Percentiles rank a stretch among this genome's conserved stretches.
These are phyloP conservation scores for Rotaria socialis DNA, from an alignment of 2,888 invertebrate species.

Conservation along the genomic window DNA sequence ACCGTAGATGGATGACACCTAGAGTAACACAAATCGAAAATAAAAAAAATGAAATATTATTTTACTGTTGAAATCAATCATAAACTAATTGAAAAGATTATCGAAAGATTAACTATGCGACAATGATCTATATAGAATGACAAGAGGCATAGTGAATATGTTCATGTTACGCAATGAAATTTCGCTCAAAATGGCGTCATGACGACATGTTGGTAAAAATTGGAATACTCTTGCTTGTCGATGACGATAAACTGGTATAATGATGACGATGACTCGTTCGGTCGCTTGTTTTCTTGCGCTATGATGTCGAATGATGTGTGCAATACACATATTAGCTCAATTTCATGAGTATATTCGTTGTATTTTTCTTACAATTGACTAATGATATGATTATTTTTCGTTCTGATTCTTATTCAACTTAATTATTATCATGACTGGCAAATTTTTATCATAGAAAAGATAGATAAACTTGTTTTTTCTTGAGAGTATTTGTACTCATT, in stretches of 20 bases:
- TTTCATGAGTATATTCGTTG: not conserved
- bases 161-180: not conserved
- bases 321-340: not conserved
- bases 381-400: not conserved
- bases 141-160: not conserved
- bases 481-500: not conserved
- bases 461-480: not conserved
- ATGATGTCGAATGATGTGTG: not conserved
- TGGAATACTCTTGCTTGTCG: slow-evolving; percentile 12
- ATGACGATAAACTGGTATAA: slow-evolving; percentile 2
- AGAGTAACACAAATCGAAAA: not conserved
- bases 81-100: not conserved
- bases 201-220: not conserved
- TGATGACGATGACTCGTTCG: not conserved
- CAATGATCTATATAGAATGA: not conserved
- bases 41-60: not conserved
- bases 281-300: not conserved
- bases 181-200: not conserved
- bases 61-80: not conserved
- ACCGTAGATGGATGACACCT: not conserved
- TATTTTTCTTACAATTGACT: not conserved
- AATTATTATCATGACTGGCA: not conserved
- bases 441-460: not conserved
- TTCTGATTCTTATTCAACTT: not conserved
- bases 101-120: not conserved